Conservation (phyloP, 2,113 vertebrate genomes). For the Xenotilapia flavipinnis region DNA sequence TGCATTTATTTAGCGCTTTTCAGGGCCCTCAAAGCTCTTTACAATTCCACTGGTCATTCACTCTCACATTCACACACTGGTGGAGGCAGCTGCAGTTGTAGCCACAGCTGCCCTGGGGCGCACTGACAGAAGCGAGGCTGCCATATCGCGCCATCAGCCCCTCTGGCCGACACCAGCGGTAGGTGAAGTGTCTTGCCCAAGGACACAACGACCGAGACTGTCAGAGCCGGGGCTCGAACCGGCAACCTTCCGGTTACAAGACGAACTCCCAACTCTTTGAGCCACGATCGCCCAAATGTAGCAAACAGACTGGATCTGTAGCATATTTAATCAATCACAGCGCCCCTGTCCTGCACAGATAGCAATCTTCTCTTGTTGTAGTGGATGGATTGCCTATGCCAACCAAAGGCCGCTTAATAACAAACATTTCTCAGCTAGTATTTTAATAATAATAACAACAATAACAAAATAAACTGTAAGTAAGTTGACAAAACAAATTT, state of each 20-base stretch:
- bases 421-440: background rate
- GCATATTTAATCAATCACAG: background rate
- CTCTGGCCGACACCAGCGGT: fast-evolving
- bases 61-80: no score
- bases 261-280: fast-evolving
- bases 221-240: fast-evolving
- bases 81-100: background rate
- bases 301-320: background rate
- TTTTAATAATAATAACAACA: background rate
- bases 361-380: background rate
- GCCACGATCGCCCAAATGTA: fast-evolving
- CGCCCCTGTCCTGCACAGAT: background rate
- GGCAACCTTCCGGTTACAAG: fast-evolving
- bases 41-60: no score
- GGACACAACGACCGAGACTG: background rate
- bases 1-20: no score
- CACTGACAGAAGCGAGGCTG: background rate
- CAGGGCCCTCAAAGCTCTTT: no score
- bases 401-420: background rate
- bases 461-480: background rate
- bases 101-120: background rate
- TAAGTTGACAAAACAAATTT: background rate
- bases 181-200: fast-evolving
- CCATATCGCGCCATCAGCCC: fast-evolving
- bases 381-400: background rate